These are phyloP conservation scores for Lepus townsendii DNA, from an alignment of 2,797 vertebrate species.

Conservation along the genomic window DNA sequence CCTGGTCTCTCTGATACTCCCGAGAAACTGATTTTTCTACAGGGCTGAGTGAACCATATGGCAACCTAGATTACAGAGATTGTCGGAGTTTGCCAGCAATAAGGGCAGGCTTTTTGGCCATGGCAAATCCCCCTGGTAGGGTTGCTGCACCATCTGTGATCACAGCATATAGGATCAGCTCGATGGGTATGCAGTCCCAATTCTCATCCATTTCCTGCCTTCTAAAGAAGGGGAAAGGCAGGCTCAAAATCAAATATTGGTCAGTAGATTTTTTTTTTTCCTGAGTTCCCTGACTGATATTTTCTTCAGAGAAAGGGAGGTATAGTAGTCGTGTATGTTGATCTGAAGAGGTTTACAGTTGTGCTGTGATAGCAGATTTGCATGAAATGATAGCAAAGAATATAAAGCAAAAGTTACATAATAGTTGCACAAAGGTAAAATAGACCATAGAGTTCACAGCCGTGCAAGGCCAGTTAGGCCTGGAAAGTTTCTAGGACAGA, in stretches of 20 bases:
- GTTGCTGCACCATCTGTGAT: slow-evolving; percentile 78
- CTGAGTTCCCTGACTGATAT: slow-evolving; percentile 12
- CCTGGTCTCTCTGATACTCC: slow-evolving; percentile 51
- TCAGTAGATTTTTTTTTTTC: not conserved
- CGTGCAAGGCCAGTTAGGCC: not conserved
- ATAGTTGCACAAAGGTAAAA: slow-evolving; percentile 10
- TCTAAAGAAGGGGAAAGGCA: slow-evolving; percentile 51
- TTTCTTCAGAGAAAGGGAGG: slow-evolving; percentile 50
- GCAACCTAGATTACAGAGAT: slow-evolving; percentile 79
- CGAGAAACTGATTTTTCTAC: slow-evolving; percentile 73
- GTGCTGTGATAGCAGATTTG: slow-evolving; percentile 24
- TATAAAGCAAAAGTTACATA: slow-evolving; percentile 41
- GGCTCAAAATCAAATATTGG: slow-evolving; percentile 55
- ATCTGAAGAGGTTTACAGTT: slow-evolving; percentile 49
- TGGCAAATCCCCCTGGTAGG: slow-evolving; percentile 70
- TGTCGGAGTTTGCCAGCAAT: slow-evolving; percentile 76
- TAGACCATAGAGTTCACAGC: slow-evolving; percentile 39
- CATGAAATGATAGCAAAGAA: slow-evolving; percentile 13
- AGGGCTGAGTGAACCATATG: slow-evolving; percentile 80
- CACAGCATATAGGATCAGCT: slow-evolving; percentile 72
- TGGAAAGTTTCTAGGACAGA: slow-evolving; percentile 46
- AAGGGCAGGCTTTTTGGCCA: slow-evolving; percentile 76
- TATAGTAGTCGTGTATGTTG: slow-evolving; percentile 7
- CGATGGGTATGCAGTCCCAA: not conserved
- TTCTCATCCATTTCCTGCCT: slow-evolving; percentile 45